Percentiles rank a stretch among this genome's conserved stretches.
These are phyloP conservation scores for Allochrocebus solatus DNA, from an alignment of 2,797 vertebrate genomes.

Conservation along the genomic window DNA sequence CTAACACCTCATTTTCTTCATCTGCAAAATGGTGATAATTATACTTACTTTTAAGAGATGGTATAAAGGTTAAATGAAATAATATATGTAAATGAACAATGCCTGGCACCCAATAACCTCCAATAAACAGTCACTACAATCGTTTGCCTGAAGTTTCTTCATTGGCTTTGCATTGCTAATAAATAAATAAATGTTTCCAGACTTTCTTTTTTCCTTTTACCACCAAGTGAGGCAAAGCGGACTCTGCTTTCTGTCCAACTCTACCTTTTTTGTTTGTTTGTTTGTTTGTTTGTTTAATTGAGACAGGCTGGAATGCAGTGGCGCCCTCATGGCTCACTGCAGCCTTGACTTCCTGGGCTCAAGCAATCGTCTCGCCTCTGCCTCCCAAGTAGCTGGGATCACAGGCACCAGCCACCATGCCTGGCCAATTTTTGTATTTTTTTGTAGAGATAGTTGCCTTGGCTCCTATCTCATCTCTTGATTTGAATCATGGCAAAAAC, in stretches of 20 bases:
- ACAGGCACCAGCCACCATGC: neutral
- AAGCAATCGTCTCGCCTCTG: neutral
- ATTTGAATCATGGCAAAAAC: neutral
- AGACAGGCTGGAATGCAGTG: neutral
- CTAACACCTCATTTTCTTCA: neutral
- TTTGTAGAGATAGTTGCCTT: neutral
- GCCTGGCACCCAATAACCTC: neutral
- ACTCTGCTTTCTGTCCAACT: neutral
- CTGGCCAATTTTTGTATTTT: neutral
- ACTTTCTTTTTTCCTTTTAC: neutral
- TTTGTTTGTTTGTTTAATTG: no score
- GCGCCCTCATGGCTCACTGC: neutral
- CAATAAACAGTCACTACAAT: accelerated
- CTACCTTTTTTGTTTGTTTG: neutral
- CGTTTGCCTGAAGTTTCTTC: neutral
- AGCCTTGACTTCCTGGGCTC: neutral
- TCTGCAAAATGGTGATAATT: neutral
- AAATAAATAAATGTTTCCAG: neutral
- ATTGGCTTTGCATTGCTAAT: neutral
- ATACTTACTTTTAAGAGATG: neutral
- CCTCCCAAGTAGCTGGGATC: neutral
- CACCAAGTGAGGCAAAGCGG: neutral
- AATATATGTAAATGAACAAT: neutral
- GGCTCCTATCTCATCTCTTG: neutral
- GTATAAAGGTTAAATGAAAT: neutral